phyloP scores from a whole-genome alignment of 1,140 invertebrate genomes.

The Cyrtorhinus lividipennis region DNA sequence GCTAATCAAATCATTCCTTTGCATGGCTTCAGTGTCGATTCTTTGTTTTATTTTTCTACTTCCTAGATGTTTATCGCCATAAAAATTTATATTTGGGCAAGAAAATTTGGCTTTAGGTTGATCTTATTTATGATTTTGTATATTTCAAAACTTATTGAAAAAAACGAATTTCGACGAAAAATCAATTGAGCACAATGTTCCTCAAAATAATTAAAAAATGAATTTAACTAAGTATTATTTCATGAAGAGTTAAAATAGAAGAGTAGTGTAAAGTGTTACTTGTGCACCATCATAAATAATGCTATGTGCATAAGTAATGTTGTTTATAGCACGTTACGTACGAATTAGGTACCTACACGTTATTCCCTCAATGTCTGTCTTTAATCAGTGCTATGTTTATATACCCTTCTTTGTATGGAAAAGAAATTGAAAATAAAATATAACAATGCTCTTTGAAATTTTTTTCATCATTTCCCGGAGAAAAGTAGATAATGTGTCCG shows the following conservation, averaged over 20 bases:
- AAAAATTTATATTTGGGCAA: neutral
- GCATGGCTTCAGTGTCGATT: neutral
- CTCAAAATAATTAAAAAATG: constrained; percentile 3
- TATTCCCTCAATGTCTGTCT: neutral
- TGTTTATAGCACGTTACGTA: neutral
- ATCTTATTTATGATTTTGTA: neutral
- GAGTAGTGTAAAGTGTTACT: neutral
- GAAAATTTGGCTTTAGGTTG: neutral
- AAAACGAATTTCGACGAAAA: neutral
- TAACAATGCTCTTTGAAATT: neutral
- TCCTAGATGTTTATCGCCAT: neutral
- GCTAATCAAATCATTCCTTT: neutral
- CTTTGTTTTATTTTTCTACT: neutral
- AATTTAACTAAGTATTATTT: constrained; percentile 9
- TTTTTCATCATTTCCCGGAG: no score
- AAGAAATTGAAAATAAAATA: no score
- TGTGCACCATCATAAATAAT: neutral
- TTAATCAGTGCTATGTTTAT: neutral
- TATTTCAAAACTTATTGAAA: neutral
- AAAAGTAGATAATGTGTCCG: no score
- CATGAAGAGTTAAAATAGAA: neutral
- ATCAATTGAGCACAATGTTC: constrained; percentile 4
- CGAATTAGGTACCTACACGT: neutral
- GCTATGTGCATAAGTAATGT: no score
- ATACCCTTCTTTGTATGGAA: neutral